Evolutionary conservation across 2,797 vertebrate genomes (phyloP).

Genomic region (Halcyon leucocephala): DNA sequence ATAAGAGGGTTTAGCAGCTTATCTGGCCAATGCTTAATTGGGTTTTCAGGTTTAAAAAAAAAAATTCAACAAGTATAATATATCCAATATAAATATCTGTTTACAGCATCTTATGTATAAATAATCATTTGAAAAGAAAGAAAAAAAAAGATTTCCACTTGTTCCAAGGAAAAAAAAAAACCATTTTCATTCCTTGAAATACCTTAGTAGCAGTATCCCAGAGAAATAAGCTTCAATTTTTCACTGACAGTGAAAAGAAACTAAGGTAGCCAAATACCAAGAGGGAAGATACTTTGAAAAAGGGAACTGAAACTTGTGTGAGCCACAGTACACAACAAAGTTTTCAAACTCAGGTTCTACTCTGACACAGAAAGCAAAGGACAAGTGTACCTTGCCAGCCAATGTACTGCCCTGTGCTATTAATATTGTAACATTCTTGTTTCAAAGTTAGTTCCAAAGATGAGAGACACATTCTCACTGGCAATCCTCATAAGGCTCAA

Average conservation of each 20-base stretch:
- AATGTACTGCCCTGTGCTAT: not conserved
- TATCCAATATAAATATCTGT: conserved; percentile 53
- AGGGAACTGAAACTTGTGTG: not conserved
- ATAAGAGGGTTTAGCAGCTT: not conserved
- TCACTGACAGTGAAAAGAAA: not conserved
- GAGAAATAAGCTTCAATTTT: conserved; percentile 48
- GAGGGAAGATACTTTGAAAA: not conserved
- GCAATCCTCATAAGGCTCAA: not conserved
- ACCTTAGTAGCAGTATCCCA: conserved; percentile 29
- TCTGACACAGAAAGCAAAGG: not conserved
- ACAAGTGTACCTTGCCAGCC: too few relatives aligned
- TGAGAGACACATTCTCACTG: not conserved
- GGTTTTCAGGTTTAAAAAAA: not conserved
- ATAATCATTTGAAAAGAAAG: conserved; percentile 63
- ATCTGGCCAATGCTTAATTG: conserved; percentile 32
- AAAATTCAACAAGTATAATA: conserved; percentile 41
- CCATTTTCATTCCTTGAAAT: conserved; percentile 45
- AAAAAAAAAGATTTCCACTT: conserved; percentile 41
- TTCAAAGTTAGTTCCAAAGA: not conserved
- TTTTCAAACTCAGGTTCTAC: not conserved
- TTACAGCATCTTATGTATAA: conserved; percentile 51
- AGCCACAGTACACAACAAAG: not conserved
- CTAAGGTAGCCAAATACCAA: not conserved
- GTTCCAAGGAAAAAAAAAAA: not conserved
- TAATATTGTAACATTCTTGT: not conserved